phyloP scores from a whole-genome alignment of 1,140 invertebrate species.

The Drosophila biarmipes region DNA sequence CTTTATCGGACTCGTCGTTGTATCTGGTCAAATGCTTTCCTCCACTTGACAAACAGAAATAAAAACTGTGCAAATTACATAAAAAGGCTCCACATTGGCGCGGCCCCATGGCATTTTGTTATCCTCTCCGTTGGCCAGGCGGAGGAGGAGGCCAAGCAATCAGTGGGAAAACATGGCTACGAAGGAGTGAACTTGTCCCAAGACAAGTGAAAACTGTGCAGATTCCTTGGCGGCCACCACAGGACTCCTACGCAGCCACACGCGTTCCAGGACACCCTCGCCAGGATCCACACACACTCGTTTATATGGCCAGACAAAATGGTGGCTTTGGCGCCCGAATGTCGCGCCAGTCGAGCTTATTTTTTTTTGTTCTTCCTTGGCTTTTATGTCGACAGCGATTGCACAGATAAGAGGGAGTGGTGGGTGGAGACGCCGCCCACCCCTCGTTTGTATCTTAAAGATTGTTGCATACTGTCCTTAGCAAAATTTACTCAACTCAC shows the following conservation, averaged over 20 bases:
- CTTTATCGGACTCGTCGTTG: conserved; percentile 34
- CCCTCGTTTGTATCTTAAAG: conserved; percentile 14
- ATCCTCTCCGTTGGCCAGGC: conserved; percentile 35
- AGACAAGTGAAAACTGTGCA: conserved; percentile 66
- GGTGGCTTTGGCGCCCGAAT: conserved; percentile 75
- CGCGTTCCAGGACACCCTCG: conserved; percentile 40
- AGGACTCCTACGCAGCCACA: conserved; percentile 69
- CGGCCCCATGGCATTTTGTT: conserved; percentile 69
- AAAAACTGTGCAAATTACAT: conserved; percentile 79
- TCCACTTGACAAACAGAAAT: conserved; percentile 54
- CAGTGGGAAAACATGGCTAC: conserved; percentile 37
- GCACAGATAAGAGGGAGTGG: conserved; percentile 33
- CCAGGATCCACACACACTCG: conserved; percentile 34
- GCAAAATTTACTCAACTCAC: conserved; percentile 20
- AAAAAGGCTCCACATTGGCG: conserved; percentile 80
- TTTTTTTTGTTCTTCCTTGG: conserved; percentile 21
- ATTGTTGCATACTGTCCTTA: conserved; percentile 6
- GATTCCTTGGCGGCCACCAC: conserved; percentile 59
- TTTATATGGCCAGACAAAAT: conserved; percentile 83
- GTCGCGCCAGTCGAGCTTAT: conserved; percentile 80
- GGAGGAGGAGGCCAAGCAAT: conserved; percentile 34
- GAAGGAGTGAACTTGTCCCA: conserved; percentile 50
- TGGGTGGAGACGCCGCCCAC: not conserved
- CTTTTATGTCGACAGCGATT: conserved; percentile 56
- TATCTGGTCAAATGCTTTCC: conserved; percentile 40